Evolutionary conservation across 2,797 vertebrate species (phyloP).

Genomic region (Anabas testudineus): DNA sequence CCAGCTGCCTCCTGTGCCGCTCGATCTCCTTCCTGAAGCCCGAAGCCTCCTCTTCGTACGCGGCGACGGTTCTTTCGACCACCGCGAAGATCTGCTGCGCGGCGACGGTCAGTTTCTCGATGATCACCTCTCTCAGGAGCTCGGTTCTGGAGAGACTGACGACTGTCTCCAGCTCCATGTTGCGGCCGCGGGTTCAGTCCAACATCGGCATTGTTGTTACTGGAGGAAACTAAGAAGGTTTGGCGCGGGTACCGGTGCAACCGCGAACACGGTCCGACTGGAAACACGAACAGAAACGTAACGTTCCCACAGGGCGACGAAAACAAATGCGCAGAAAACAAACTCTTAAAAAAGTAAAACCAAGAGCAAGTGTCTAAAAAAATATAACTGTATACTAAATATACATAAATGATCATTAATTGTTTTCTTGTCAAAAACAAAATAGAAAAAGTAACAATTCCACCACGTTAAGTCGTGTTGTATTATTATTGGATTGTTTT

Average conservation of each 20-base stretch:
- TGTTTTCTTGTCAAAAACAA: no score
- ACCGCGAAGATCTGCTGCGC: constrained; percentile 40
- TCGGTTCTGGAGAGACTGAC: background rate
- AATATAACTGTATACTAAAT: no score
- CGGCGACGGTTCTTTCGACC: constrained; percentile 31
- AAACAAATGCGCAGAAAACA: no score
- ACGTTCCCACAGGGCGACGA: background rate
- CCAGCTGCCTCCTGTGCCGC: constrained; percentile 41
- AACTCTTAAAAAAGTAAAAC: no score
- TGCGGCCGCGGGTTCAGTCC: background rate
- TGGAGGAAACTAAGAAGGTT: background rate
- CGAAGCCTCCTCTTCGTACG: constrained; percentile 46
- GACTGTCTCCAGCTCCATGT: background rate
- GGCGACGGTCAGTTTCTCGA: constrained; percentile 31
- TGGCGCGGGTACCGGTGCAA: background rate
- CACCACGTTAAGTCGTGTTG: no score
- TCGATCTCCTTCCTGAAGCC: constrained; percentile 31
- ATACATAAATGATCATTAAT: no score
- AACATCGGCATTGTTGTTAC: background rate
- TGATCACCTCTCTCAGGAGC: constrained; percentile 14
- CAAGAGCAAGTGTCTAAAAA: no score
- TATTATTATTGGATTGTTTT: no score
- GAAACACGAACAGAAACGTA: background rate
- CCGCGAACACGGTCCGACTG: background rate
- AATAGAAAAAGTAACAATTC: no score